Percentiles rank a stretch among this genome's conserved stretches.
These are phyloP conservation scores for Petrocephalus zakoni DNA, from an alignment of 2,113 vertebrate species.

Conservation along the genomic window DNA sequence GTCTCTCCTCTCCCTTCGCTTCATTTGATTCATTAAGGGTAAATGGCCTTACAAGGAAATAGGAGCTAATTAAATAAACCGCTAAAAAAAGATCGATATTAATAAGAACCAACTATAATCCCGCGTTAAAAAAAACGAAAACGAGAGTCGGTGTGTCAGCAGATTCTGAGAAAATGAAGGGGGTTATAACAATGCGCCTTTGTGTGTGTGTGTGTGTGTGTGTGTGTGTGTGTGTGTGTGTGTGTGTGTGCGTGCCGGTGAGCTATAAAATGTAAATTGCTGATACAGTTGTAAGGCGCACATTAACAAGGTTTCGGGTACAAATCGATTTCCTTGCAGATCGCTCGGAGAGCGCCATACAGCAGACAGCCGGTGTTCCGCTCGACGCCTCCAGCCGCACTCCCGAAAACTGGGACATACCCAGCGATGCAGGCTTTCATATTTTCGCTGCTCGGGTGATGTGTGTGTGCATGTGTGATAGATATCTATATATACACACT, in stretches of 20 bases:
- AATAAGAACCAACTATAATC: neutral
- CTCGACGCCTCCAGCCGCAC: neutral
- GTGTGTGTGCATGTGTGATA: neutral
- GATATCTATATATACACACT: neutral
- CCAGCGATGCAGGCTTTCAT: neutral
- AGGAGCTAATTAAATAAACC: neutral
- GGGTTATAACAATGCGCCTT: neutral
- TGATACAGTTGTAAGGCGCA: neutral
- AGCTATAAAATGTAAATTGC: neutral
- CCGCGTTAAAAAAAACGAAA: neutral
- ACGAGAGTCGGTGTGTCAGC: neutral
- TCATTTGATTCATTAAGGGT: neutral
- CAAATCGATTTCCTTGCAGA: conserved; percentile 11
- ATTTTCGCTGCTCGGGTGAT: neutral
- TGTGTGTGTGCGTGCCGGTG: neutral
- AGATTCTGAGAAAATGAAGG: neutral
- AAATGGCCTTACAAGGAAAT: neutral
- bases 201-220: neutral
- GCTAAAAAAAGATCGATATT: neutral
- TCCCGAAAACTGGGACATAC: neutral
- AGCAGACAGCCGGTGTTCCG: neutral
- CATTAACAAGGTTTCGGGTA: neutral
- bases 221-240: neutral
- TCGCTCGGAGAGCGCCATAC: neutral
- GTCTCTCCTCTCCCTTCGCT: neutral